Base-by-base conservation (phyloP, 2,888 invertebrate species). In the Holacanthella duospinosa region DNA sequence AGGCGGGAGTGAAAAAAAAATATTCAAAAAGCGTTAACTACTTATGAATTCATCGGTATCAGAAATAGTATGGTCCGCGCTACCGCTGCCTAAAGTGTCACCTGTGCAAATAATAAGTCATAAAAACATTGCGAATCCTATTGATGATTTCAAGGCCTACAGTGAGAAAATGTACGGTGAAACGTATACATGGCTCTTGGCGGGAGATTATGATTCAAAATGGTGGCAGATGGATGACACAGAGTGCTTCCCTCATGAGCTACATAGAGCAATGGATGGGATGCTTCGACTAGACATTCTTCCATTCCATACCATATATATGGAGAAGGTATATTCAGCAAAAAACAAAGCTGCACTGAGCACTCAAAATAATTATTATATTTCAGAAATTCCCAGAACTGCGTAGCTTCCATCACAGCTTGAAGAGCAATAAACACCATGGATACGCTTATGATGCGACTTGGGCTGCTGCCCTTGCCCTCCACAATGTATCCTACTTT, bases 391-490 rank as follows among this genome's bases (percentile, higher is more conserved):
- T 21, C 4, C 48, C 48, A 16, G 48, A 48, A n/a, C 48, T n/a
- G 19, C 12, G 48, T n/a, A 21, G 48, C 48, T 48, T n/a, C n/a
- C 48, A 36, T 36, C 36, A 36, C 16, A n/a, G n/a, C n/a, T n/a
- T n/a, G n/a, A n/a, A n/a, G n/a, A n/a, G n/a, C n/a, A 9, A 36
- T 16, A 36, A 48, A 48, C 21, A n/a, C 76, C 94, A 96, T 77
- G 96, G 95, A 1, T 99, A 97, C 78, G 95, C 96, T 12, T 97
- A 97, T 77, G 97, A 99, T 78, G 97, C 93, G 2, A 90, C 99
- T 70, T 97, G 97, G 96, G 92, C 95, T 0, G 91, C 97, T 71
- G 97, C 97, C 0, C 78, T 93, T 66, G 96, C 96, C 1, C 89
- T 99, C 65, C 90, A 95, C 75, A 87, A 87, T 70, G 92, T 94